Evolutionary conservation across 2,888 invertebrate species (phyloP), one percentile per base, ranked within the genome.

Genomic region (Tuberolachnus salignus): DNA sequence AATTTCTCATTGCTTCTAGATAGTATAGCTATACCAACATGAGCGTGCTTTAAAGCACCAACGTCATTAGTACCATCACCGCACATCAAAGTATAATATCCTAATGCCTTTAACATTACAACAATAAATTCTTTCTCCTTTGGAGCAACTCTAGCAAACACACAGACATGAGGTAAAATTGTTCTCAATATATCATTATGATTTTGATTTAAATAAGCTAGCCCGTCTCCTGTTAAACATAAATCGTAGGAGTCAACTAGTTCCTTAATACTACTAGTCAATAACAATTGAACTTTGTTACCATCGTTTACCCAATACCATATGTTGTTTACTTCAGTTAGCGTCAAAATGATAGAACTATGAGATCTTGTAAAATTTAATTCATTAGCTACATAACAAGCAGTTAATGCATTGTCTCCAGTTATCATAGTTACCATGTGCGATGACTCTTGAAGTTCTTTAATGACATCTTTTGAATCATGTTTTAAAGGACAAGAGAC

Each of bases 21-120:
- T 13, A 78, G 78, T 69, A 78, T 57, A 42, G 78, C 78, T 82
- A 83, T 80, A 83, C 84, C 96, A 84, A 94, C 97, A 87, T 99
- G 93, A 49, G 99, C 97, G 87, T 99, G 99, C 87, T 99, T 99
- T 70, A 99, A 87, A 6, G 97, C 97, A 21, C 99, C 99, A 14
- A 99, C 99, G 87, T 99, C 99, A 86, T 99, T 99, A 1, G 99
- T 99, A 75, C 99, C 99, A 87, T 99, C 99, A 1, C 99, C 99
- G 85, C 99, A 99, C 99, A 99, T 99, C 2, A 99, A 88, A 0
- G 98, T 97, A 4, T 90, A 90, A 84, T 91, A 95, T 6, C 99
- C 99, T 14, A 94, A 87, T 46, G 91, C 89, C 85, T 96, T 98
- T 73, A 99, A 86, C 6, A 93, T 91, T 11, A 95, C 93, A 61